These are phyloP conservation scores for Mormyrops attenuatus DNA, from an alignment of 2,797 vertebrate genomes.

Conservation along the genomic window DNA sequence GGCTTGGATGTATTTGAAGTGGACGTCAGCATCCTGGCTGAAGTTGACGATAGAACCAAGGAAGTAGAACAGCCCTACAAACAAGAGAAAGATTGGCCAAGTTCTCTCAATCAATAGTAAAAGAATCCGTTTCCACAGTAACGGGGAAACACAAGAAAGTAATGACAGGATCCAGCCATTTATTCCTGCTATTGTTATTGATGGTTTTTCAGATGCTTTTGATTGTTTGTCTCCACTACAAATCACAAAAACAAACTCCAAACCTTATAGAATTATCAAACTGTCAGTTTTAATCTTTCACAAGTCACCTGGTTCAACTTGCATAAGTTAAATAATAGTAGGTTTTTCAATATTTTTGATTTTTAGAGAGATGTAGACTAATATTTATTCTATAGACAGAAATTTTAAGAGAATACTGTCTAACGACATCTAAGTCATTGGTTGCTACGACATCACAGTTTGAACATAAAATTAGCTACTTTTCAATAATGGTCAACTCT, in stretches of 20 bases:
- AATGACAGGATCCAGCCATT: background rate
- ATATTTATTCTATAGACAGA: background rate
- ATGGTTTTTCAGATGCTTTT: background rate
- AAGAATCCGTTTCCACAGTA: background rate
- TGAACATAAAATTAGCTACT: background rate
- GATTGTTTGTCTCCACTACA: background rate
- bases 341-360: background rate
- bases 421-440: background rate
- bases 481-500: background rate
- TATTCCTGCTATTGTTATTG: background rate
- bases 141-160: background rate
- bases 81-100: conserved; percentile 11
- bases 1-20: conserved; percentile 85
- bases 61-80: conserved; percentile 81
- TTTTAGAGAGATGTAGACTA: background rate
- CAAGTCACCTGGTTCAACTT: background rate
- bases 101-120: background rate
- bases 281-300: background rate
- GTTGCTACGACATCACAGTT: background rate
- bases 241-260: background rate
- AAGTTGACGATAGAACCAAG: conserved; percentile 86
- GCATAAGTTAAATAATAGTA: background rate
- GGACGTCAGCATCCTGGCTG: conserved; percentile 82
- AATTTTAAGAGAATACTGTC: background rate
- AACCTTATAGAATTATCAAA: background rate